Base-by-base conservation (phyloP, 2,888 invertebrate species). In the Cosmopolites sordidus region DNA sequence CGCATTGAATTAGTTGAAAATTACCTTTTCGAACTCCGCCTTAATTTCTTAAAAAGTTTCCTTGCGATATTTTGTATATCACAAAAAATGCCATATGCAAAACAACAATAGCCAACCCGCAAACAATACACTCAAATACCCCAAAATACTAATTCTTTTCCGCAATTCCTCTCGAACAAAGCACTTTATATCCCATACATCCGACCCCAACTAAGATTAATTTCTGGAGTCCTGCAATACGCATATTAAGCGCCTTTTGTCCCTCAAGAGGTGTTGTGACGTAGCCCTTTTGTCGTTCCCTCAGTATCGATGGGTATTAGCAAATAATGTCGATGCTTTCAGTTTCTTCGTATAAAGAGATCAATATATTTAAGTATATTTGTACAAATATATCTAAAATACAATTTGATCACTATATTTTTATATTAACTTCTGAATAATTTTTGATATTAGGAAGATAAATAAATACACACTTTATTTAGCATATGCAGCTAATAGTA, bases 231-330 rank as follows among this genome's bases (percentile, higher is more conserved):
- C 42, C 41, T 46, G 49, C 47, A 47, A 51, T 43, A 41, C 51
- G n/a, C 51, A 37, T 51, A 51, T 55, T 51, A 48, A 43, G 27
- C 48, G 46, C 41, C 47, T 43, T 48, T 48, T 51, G 55, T 55
- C 55, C 51, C 56, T 56, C 52, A 56, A 56, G 56, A 56, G 56
- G 56, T 56, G 56, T 56, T 56, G 52, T 56, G 56, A 56, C 52
- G 56, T 55, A 51, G 51, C 51, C 43, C 55, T 42, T 55, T 55
- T 55, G 55, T 55, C 51, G 40, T 45, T 29, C 18, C 8, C 39
- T 46, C 51, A 3, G 48, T 55, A 51, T 55, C 55, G 55, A 55
- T 55, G 55, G 51, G 55, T 51, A 55, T 55, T 55, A 55, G 55
- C 40, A 55, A 55, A 55, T 42, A 55, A 55, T 48, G 33, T 15